Conservation (phyloP, 2,888 invertebrate genomes). For the Caenorhabditis plicata region DNA sequence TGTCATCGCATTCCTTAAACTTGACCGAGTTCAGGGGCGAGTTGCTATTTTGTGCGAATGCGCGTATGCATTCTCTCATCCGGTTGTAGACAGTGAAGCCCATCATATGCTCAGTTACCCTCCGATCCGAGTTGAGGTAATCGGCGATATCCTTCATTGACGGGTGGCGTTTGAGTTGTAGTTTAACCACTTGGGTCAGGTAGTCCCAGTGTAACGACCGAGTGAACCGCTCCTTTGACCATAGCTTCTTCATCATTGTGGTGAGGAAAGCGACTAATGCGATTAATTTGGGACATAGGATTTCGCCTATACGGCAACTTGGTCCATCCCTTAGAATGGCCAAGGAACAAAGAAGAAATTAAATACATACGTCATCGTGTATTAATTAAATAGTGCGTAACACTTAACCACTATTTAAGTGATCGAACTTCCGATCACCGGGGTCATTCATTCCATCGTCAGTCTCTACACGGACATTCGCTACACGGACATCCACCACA, state of each 20-base stretch:
- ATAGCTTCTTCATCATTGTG: constrained; percentile 4
- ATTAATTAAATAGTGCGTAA: no score
- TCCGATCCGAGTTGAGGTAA: constrained; percentile 2
- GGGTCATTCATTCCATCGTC: no score
- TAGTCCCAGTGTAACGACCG: not conserved
- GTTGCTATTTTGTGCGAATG: not conserved
- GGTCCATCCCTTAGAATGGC: no score
- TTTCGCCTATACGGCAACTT: no score
- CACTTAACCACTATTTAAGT: no score
- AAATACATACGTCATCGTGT: no score
- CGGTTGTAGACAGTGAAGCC: constrained; percentile 4
- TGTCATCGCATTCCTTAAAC: not conserved
- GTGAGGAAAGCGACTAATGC: constrained; percentile 4
- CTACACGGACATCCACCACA: no score
- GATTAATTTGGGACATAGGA: constrained; percentile 1
- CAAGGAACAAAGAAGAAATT: no score
- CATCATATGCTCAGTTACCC: not conserved
- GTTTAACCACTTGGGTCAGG: not conserved
- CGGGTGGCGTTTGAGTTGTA: not conserved
- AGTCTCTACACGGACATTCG: no score
- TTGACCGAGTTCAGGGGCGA: constrained; percentile 1
- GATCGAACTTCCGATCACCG: no score
- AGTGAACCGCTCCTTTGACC: constrained; percentile 9
- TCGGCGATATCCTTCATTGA: not conserved
- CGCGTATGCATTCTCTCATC: not conserved